These are phyloP conservation scores for Paratilapia polleni DNA, from an alignment of 2,113 vertebrate species.

Conservation along the genomic window DNA sequence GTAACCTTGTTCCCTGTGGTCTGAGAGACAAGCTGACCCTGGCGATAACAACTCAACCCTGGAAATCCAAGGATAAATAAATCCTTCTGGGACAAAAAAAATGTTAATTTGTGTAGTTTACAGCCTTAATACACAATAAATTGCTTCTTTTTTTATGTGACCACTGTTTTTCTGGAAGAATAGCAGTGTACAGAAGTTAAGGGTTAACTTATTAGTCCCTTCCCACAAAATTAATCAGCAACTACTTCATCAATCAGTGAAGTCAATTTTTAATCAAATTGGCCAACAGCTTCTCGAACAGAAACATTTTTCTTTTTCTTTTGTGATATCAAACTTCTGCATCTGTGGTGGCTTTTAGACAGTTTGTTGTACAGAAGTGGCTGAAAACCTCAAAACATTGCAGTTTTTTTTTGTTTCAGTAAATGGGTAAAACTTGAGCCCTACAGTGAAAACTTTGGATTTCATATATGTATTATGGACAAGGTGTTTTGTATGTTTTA, in stretches of 20 bases:
- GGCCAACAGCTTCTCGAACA: not conserved
- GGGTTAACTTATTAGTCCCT: not conserved
- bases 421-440: not conserved
- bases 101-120: not conserved
- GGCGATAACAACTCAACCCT: conserved; percentile 41
- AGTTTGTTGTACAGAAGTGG: not conserved
- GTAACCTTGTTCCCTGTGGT: conserved; percentile 48
- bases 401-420: not conserved
- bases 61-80: conserved; percentile 29
- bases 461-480: not conserved
- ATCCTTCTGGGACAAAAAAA: not conserved
- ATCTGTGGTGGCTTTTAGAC: not conserved
- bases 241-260: not conserved
- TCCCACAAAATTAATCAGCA: not conserved
- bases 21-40: conserved; percentile 25
- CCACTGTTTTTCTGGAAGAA: too few species aligned
- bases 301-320: not conserved
- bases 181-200: not conserved
- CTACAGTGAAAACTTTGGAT: not conserved
- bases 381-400: not conserved
- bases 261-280: not conserved
- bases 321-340: not conserved
- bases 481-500: not conserved
- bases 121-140: not conserved
- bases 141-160: not conserved